Evolutionary conservation across 2,797 vertebrate genomes (phyloP).

Genomic region (Gila robusta): DNA sequence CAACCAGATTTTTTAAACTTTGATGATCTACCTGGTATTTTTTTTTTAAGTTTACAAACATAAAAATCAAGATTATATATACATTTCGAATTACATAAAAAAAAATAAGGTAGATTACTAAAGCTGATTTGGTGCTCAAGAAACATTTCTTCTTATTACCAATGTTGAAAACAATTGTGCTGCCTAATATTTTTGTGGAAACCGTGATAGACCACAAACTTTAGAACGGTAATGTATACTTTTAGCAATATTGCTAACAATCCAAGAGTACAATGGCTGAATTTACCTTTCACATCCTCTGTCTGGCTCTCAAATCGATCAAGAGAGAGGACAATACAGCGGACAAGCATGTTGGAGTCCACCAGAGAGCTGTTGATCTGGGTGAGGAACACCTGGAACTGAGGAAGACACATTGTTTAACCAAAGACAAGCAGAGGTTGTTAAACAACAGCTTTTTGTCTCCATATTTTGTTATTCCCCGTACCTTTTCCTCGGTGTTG

Average conservation of each 20-base stretch:
- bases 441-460: background rate
- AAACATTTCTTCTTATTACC: too few relatives aligned
- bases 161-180: background rate
- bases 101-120: too few relatives aligned
- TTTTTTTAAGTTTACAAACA: background rate
- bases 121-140: too few relatives aligned
- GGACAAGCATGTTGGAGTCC: constrained; percentile 98
- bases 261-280: background rate
- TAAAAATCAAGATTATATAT: background rate
- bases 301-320: constrained; percentile 96
- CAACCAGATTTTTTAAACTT: background rate
- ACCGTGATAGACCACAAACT: background rate
- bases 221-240: background rate
- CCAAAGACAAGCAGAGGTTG: background rate
- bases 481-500: constrained; percentile 96
- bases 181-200: background rate
- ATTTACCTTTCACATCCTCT: constrained; percentile 92
- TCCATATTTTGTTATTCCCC: background rate
- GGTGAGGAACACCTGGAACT: constrained; percentile 97
- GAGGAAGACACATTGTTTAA: constrained; percentile 27
- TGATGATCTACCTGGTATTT: background rate
- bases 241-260: background rate
- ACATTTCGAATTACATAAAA: background rate
- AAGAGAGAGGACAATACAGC: constrained; percentile 95
- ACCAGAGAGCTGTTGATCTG: constrained; percentile 98